Evolutionary conservation across 2,113 vertebrate genomes (phyloP).

Genomic region (Cephalopterus ornatus): DNA sequence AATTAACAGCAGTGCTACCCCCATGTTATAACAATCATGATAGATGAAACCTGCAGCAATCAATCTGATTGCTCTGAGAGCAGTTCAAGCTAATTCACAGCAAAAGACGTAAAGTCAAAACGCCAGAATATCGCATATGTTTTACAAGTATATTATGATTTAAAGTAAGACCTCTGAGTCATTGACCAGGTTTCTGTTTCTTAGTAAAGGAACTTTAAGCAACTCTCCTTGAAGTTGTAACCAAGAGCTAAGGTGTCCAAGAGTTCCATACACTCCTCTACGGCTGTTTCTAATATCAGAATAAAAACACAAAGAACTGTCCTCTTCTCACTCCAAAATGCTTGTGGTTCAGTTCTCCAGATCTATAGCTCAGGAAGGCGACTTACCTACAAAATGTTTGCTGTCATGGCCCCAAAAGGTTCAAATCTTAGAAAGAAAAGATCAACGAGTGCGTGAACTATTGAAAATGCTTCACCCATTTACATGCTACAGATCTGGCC

Average conservation of each 20-base stretch:
- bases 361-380: background rate
- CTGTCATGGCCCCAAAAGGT: background rate
- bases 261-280: background rate
- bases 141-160: background rate
- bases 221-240: background rate
- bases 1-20: background rate
- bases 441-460: background rate
- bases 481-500: background rate
- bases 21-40: background rate
- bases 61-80: background rate
- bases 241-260: background rate
- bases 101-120: background rate
- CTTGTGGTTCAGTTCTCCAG: background rate
- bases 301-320: background rate
- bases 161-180: background rate
- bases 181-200: background rate
- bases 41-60: background rate
- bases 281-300: background rate
- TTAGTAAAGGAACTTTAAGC: background rate
- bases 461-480: background rate
- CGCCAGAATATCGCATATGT: rapidly evolving
- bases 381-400: background rate
- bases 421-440: background rate
- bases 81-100: background rate
- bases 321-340: background rate